Conservation (phyloP, 2,888 invertebrate genomes). For the Exocentrus adspersus region DNA sequence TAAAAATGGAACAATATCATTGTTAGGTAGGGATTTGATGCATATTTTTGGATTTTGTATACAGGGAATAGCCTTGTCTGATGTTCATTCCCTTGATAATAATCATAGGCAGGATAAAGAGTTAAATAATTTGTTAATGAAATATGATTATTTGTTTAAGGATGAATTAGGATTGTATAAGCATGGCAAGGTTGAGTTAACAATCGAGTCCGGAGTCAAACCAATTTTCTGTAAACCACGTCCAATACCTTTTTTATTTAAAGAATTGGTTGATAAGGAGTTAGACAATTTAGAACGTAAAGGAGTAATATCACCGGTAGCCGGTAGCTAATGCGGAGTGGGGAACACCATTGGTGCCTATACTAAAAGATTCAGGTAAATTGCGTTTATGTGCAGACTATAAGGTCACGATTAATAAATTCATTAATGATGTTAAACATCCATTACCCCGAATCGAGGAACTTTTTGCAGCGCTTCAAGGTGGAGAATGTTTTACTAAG, state of each 20-base stretch:
- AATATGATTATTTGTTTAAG: conserved; percentile 15
- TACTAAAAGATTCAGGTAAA: conserved; percentile 31
- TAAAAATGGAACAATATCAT: conserved; percentile 13
- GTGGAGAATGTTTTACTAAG: conserved; percentile 21
- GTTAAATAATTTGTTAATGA: neutral
- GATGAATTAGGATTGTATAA: conserved; percentile 20
- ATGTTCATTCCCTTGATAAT: neutral
- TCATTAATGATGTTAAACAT: conserved; percentile 31
- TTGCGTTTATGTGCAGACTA: conserved; percentile 46
- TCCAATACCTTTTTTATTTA: conserved; percentile 19
- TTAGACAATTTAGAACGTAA: conserved; percentile 18
- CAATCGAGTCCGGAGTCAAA: conserved; percentile 11
- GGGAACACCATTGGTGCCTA: conserved; percentile 33
- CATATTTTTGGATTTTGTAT: neutral
- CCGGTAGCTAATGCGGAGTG: conserved; percentile 23
- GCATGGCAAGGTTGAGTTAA: conserved; percentile 17
- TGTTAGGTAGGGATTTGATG: conserved; percentile 12
- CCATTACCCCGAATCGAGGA: conserved; percentile 29
- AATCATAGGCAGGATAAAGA: neutral
- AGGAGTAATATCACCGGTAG: too few relatives aligned
- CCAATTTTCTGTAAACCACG: conserved; percentile 23
- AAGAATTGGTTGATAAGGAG: conserved; percentile 21
- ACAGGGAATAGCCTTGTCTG: neutral
- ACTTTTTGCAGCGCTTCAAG: conserved; percentile 29
- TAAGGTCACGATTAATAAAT: conserved; percentile 49